Evolutionary conservation across 2,888 invertebrate species (phyloP), one percentile per base, ranked within the genome.

Genomic region (Drosophila siamana): DNA sequence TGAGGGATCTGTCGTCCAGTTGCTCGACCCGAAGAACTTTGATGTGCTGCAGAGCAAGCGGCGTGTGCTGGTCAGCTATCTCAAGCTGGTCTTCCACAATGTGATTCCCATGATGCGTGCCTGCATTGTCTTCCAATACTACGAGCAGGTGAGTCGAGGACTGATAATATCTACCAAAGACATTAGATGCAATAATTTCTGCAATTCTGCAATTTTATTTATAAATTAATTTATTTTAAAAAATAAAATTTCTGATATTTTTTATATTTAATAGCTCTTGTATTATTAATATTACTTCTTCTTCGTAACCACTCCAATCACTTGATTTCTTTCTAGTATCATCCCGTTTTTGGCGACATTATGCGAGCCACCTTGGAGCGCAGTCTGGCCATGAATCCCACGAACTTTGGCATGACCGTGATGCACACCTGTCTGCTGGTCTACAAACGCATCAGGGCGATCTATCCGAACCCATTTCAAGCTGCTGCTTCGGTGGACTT

Each of bases 361-460:
- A 51, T 84, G 62, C 68, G 54, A 0, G 22, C 69, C 1, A 43
- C 70, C 22, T 33, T 84, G 47, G 78, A 86, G 41, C 72, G 16
- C 22, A 47, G 65, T 0, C 9, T 84, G n/a, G 0, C 40, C 0
- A 22, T 56, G 0, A 84, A 81, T 65, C 22, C 67, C 1, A 13
- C 67, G 0, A 65, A 86, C 36, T 81, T 59, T 30, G 86, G 79
- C 13, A 84, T 84, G 86, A 69, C 83, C 6, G 11, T 86, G n/a
- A 36, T 84, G 54, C 84, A 84, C 54, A 81, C 80, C 5, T 61
- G 67, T 0, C 4, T 84, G 22, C 9, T 61, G 28, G 60, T 62
- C 0, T 84, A 65, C 19, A 50, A 50, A 0, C 33, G 43, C 3
- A 13, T 80, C 0, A 59, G 68, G 11, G 6, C 3, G 2, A 46